phyloP scores from a whole-genome alignment of 64 coral and sea anemone genomes.

The Montipora cactus region DNA sequence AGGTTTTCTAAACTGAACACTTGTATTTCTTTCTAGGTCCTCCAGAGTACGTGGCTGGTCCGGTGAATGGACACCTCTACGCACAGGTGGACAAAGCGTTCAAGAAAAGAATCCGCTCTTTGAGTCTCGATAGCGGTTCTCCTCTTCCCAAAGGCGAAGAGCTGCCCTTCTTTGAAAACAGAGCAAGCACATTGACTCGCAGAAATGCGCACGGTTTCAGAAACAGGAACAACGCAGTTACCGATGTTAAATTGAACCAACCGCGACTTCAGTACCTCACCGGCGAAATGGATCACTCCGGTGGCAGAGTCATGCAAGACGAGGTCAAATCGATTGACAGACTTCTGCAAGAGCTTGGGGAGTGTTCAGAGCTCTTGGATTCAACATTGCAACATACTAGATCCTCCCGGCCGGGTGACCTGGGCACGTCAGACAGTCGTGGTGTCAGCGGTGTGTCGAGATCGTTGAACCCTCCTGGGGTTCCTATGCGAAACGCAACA shows the following conservation, averaged over 20 bases:
- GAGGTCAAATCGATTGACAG: conserved; percentile 70
- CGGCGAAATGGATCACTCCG: background rate
- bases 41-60: conserved; percentile 77
- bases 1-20: background rate
- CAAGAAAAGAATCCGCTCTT: conserved; percentile 72
- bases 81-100: conserved; percentile 76
- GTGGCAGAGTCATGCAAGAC: background rate
- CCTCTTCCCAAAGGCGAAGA: background rate
- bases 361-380: conserved; percentile 63
- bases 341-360: conserved; percentile 65
- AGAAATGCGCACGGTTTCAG: conserved; percentile 20
- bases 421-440: background rate
- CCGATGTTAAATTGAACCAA: background rate
- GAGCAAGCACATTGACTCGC: conserved; percentile 33
- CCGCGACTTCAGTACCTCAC: conserved; percentile 11
- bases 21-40: background rate
- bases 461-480: background rate
- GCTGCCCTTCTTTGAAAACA: conserved; percentile 34
- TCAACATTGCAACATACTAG: conserved; percentile 29
- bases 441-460: background rate
- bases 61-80: conserved; percentile 77
- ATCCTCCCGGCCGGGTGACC: background rate
- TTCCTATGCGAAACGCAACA: conserved; percentile 22
- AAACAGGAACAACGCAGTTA: background rate
- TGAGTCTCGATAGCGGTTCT: conserved; percentile 63